phyloP scores from a whole-genome alignment of 2,113 vertebrate species.

The Pogona vitticeps region DNA sequence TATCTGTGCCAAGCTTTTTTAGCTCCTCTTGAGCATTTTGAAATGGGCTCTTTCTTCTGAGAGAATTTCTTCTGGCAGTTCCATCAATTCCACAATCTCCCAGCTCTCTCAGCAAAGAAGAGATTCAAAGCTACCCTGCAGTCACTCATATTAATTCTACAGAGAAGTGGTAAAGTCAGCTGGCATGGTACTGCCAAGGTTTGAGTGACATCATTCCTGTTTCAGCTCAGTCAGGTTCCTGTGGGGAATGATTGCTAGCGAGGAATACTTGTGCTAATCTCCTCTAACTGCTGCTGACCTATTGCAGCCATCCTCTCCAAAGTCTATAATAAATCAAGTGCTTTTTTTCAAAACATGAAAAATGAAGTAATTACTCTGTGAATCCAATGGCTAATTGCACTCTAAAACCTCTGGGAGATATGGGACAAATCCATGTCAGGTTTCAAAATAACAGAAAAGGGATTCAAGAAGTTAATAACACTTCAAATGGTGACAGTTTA shows the following conservation, averaged over 20 bases:
- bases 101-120: slow-evolving; percentile 37
- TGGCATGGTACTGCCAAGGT: slow-evolving; percentile 73
- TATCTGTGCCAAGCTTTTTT: slow-evolving; percentile 34
- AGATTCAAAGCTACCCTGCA: slow-evolving; percentile 56
- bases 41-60: slow-evolving; percentile 31
- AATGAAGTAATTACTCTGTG: slow-evolving; percentile 90
- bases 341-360: slow-evolving; percentile 84
- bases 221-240: slow-evolving; percentile 51
- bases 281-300: slow-evolving; percentile 79
- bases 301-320: slow-evolving; percentile 75
- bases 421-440: slow-evolving; percentile 81
- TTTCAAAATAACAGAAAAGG: slow-evolving; percentile 77
- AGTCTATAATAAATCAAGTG: slow-evolving; percentile 83
- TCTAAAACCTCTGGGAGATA: slow-evolving; percentile 82
- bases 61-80: slow-evolving; percentile 62
- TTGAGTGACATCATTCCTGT: slow-evolving; percentile 76
- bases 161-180: slow-evolving; percentile 57
- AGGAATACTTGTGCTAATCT: slow-evolving; percentile 72
- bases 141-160: slow-evolving; percentile 57
- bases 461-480: slow-evolving; percentile 74
- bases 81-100: slow-evolving; percentile 72
- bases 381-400: slow-evolving; percentile 87
- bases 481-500: slow-evolving; percentile 61
- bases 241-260: slow-evolving; percentile 54
- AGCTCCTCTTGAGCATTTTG: slow-evolving; percentile 38